Evolutionary conservation across 2,797 vertebrate genomes (phyloP).

Genomic region (Protonibea diacanthus): DNA sequence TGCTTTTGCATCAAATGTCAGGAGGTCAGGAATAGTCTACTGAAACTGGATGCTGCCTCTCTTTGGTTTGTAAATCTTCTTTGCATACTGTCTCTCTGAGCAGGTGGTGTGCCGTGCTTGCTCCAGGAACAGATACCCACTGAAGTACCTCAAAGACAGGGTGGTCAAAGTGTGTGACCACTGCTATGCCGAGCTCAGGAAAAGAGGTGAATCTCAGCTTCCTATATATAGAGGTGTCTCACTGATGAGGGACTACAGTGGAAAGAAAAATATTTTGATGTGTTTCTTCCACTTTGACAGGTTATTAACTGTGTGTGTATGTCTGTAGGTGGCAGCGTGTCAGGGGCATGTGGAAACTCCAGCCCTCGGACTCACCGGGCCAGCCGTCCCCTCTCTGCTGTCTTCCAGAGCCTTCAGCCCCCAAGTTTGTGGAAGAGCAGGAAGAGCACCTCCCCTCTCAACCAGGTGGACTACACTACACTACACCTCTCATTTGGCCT

Average conservation of each 20-base stretch:
- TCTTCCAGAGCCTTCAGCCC: conserved; percentile 95
- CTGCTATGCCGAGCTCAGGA: conserved; percentile 93
- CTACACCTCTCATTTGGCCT: background rate
- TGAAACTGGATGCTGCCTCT: background rate
- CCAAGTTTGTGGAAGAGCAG: conserved; percentile 93
- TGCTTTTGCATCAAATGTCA: background rate
- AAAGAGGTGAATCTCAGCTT: conserved; percentile 84
- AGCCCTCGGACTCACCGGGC: conserved; percentile 88
- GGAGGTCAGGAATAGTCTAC: background rate
- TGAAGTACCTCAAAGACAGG: conserved; percentile 97
- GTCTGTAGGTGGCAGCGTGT: conserved; percentile 84
- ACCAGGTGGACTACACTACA: conserved; percentile 83
- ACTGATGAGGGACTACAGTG: background rate
- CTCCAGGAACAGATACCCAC: conserved; percentile 95
- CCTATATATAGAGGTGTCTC: background rate
- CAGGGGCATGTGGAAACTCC: conserved; percentile 84
- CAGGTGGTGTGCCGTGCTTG: conserved; percentile 97
- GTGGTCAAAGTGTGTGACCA: conserved; percentile 96
- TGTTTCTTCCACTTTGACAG: background rate
- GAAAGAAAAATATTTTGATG: background rate
- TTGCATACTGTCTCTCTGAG: conserved; percentile 19
- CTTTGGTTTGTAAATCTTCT: background rate
- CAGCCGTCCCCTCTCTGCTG: conserved; percentile 92
- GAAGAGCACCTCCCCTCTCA: conserved; percentile 90
- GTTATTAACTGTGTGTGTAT: conserved; percentile 4